Evolutionary conservation across 2,888 invertebrate species (phyloP).

Genomic region (Lucinisca nassula): DNA sequence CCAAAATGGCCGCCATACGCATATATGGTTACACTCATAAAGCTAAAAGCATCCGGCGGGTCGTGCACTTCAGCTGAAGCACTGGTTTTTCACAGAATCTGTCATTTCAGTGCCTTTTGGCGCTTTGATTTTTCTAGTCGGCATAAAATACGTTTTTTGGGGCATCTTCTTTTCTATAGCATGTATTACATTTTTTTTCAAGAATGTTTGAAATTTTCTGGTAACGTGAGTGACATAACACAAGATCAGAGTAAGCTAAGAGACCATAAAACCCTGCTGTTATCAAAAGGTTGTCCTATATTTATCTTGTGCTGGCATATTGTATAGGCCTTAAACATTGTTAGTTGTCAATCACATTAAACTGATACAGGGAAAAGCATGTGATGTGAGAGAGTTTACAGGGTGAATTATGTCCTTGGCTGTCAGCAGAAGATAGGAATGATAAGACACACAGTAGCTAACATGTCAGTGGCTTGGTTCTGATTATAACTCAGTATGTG

Average conservation of each 20-base stretch:
- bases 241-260: background rate
- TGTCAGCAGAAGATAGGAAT: background rate
- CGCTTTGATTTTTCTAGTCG: no score
- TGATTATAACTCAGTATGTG: no score
- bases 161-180: no score
- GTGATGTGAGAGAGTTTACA: background rate
- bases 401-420: background rate
- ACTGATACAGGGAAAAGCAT: background rate
- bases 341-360: background rate
- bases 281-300: background rate
- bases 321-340: background rate
- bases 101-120: no score
- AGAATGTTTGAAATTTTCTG: background rate
- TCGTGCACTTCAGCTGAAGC: no score
- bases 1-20: no score
- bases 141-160: background rate
- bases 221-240: background rate
- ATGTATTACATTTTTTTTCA: no score
- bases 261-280: background rate
- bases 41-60: no score
- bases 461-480: no score
- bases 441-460: background rate
- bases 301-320: background rate
- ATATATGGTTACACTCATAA: no score
- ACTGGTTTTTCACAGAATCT: no score